Evolutionary conservation across 2,113 vertebrate genomes (phyloP), one percentile per base, ranked within the genome.

Genomic region (Rhizomys pruinosus): DNA sequence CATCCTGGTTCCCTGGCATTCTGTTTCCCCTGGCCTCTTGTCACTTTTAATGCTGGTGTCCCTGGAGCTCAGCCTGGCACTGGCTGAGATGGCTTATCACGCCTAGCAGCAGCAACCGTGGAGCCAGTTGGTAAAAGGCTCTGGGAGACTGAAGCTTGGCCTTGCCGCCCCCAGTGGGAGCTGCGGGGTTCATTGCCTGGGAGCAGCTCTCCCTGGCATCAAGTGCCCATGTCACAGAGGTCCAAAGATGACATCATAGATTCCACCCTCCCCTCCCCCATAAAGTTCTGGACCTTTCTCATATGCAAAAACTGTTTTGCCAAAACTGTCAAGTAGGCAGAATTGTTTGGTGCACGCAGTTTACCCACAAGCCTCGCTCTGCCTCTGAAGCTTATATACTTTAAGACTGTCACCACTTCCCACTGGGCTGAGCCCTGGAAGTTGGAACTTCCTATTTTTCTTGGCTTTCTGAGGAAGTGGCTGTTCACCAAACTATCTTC

Each of bases 141-240:
- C 90, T 73, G 72, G 78, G 61, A 95, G 81, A 84, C 79, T 7
- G 23, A 64, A n/a, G 39, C 66, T 93, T 89, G 42, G 96, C 64
- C 1, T 77, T 25, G 77, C 96, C 15, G 17, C 90, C 93, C 87
- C 68, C 64, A 57, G 23, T 79, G 82, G 94, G 95, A 96, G 94
- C 92, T 92, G n/a, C 17, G 44, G 52, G 20, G 42, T 64, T 87
- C 61, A 37, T 89, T 86, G 39, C 78, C 81, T 88, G 42, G 19
- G 68, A 25, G 13, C 10, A 42, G 39, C 82, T 69, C 78, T 93
- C 61, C 87, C 63, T 91, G 66, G 84, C 55, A 68, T 34, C 77
- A 10, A 66, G 57, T 34, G 87, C 66, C 27, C 85, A 4, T 93
- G 92, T 97, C 97, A 97, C 55, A 97, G 84, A 96, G 80, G 71